These are phyloP conservation scores for Microtus pennsylvanicus DNA, from an alignment of 2,113 vertebrate species.

Conservation along the genomic window DNA sequence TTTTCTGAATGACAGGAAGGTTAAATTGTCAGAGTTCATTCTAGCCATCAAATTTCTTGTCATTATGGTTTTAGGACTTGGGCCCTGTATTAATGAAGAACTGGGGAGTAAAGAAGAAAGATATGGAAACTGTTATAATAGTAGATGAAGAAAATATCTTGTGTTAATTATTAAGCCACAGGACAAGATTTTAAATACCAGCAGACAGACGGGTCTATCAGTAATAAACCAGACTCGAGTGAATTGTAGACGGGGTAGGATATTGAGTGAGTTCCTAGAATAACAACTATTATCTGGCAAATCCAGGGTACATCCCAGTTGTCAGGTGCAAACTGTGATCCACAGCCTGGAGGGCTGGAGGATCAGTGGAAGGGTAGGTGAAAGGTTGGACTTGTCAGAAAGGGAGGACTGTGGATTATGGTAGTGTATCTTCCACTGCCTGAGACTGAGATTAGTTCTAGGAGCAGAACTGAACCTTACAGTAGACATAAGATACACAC, in stretches of 20 bases:
- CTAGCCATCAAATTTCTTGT: slow-evolving; percentile 38
- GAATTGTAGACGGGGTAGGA: background rate
- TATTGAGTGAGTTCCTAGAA: background rate
- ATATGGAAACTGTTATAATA: background rate
- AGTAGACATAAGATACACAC: background rate
- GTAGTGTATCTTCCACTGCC: background rate
- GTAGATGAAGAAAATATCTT: background rate
- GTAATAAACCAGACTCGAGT: background rate
- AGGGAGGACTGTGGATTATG: background rate
- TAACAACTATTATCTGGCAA: background rate
- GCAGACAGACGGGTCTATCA: background rate
- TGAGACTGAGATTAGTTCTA: slow-evolving; percentile 16
- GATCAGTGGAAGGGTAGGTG: background rate
- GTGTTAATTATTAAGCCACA: background rate
- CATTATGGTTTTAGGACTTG: background rate
- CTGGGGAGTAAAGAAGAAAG: background rate
- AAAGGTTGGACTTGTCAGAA: background rate
- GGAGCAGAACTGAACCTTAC: background rate
- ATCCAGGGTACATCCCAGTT: background rate
- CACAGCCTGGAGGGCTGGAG: background rate
- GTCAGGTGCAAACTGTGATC: background rate
- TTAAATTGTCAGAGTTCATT: slow-evolving; percentile 13
- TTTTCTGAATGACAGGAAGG: background rate
- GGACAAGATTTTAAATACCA: background rate
- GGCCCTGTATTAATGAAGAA: background rate